Evolutionary conservation across 2,113 vertebrate species (phyloP).

Genomic region (Aegithalos caudatus): DNA sequence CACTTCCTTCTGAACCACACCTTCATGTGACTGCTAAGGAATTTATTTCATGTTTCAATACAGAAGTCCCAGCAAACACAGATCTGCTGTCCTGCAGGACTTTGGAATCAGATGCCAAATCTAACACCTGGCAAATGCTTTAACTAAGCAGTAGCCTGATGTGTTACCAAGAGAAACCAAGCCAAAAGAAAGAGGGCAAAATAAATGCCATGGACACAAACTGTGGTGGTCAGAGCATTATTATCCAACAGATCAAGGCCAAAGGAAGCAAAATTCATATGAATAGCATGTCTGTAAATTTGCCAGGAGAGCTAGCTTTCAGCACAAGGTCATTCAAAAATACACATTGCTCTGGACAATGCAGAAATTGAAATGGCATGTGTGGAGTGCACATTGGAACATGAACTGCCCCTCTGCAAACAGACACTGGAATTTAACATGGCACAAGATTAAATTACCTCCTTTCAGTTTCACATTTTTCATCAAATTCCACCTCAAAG

Average conservation of each 20-base stretch:
- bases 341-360: neutral
- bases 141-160: neutral
- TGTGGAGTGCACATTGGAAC: neutral
- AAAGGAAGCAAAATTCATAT: neutral
- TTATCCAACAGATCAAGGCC: neutral
- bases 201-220: neutral
- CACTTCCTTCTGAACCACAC: neutral
- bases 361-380: neutral
- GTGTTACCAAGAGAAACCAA: neutral
- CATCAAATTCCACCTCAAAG: slow-evolving; percentile 96
- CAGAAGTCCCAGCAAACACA: neutral
- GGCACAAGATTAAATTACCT: slow-evolving; percentile 73
- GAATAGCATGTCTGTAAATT: neutral
- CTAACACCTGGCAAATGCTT: neutral
- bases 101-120: neutral
- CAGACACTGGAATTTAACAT: neutral
- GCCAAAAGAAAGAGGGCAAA: neutral
- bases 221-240: neutral
- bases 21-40: neutral
- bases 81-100: neutral
- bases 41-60: neutral
- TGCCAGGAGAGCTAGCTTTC: neutral
- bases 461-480: slow-evolving; percentile 94
- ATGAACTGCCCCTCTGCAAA: neutral
- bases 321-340: neutral